Percentiles rank a stretch among this genome's conserved stretches.
Conservation (phyloP, 1,140 invertebrate genomes). For the Bombus vancouverensis region DNA sequence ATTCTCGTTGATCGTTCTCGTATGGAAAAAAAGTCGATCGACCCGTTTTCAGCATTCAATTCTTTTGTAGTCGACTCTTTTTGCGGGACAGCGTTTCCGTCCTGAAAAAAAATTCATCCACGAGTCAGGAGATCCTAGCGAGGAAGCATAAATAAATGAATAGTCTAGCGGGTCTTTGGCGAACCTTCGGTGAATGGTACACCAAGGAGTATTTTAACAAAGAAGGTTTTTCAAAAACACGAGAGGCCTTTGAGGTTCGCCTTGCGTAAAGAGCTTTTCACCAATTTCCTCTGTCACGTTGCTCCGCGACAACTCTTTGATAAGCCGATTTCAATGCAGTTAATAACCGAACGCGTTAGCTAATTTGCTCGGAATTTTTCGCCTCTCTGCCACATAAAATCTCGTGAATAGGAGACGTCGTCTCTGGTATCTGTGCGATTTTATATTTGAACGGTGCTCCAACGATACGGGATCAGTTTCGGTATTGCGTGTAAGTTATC, state of each 20-base stretch:
- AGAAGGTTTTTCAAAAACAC: neutral
- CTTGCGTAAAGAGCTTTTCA: neutral
- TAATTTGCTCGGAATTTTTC: neutral
- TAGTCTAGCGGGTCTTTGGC: neutral
- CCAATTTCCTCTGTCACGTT: neutral
- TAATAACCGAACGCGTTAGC: neutral
- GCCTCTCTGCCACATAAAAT: neutral
- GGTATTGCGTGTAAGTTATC: neutral
- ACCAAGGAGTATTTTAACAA: neutral
- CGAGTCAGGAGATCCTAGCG: neutral
- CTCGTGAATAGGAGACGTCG: neutral
- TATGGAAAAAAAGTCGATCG: conserved; percentile 14
- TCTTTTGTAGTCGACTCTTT: neutral
- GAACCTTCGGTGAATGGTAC: neutral
- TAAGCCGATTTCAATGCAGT: neutral
- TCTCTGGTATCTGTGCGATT: too few relatives aligned
- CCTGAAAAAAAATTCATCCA: neutral
- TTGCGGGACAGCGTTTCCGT: neutral
- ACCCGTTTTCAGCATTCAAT: neutral
- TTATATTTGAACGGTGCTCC: too few relatives aligned
- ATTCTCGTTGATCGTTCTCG: neutral
- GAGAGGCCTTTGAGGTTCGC: neutral
- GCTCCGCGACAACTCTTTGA: neutral
- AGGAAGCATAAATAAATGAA: conserved; percentile 11
- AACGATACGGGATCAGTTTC: neutral